Evolutionary conservation across 2,888 invertebrate species (phyloP).

Genomic region (Lithophane semibrunnea): DNA sequence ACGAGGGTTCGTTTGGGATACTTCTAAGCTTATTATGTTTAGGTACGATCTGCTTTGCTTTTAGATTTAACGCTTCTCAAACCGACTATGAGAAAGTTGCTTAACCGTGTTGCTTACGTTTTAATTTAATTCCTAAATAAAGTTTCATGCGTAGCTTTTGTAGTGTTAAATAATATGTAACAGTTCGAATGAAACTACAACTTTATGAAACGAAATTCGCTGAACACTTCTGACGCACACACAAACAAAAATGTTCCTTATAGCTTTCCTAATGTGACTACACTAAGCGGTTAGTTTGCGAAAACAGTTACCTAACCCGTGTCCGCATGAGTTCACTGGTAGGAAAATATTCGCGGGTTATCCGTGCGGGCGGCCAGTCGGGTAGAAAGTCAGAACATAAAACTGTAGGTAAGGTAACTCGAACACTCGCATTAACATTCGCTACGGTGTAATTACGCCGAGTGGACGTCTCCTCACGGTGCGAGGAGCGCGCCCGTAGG

Average conservation of each 20-base stretch:
- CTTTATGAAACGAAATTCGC: constrained; percentile 23
- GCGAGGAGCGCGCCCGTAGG: constrained; percentile 57
- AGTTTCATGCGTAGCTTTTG: constrained; percentile 5
- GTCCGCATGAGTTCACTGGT: constrained; percentile 37
- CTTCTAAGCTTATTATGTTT: constrained; percentile 33
- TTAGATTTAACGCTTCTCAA: constrained; percentile 44
- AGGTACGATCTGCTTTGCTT: constrained; percentile 36
- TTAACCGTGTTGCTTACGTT: constrained; percentile 21
- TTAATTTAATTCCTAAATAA: constrained; percentile 32
- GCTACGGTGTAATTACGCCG: constrained; percentile 72
- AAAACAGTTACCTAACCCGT: constrained; percentile 50
- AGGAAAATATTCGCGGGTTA: constrained; percentile 44
- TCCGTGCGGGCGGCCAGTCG: constrained; percentile 24
- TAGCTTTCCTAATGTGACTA: constrained; percentile 39
- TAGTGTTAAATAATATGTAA: constrained; percentile 15
- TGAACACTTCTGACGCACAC: constrained; percentile 10
- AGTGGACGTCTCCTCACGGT: constrained; percentile 66
- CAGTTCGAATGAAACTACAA: constrained; percentile 22
- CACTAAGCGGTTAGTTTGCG: constrained; percentile 40
- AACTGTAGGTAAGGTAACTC: constrained; percentile 38
- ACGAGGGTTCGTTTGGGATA: constrained; percentile 30
- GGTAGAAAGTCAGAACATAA: constrained; percentile 47
- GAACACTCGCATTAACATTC: constrained; percentile 63
- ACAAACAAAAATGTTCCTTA: constrained; percentile 32
- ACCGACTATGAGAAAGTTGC: constrained; percentile 21